A percentile compares a stretch with the other conserved stretches of the same genome.
Evolutionary conservation across 2,888 invertebrate genomes (phyloP).

Genomic region (Toxonevra muliebris): DNA sequence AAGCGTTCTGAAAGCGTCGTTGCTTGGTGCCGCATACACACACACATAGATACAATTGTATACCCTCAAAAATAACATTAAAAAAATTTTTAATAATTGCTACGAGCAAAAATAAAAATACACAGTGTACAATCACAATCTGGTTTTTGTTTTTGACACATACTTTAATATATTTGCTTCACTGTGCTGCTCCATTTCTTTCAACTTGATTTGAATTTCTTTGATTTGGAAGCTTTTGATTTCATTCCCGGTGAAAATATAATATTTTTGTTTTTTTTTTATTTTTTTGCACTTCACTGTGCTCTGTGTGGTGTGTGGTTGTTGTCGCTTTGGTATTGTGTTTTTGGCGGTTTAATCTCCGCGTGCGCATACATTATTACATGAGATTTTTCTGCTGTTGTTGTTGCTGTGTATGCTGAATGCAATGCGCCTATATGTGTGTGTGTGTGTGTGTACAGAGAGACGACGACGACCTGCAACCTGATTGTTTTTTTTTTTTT

Average conservation of each 20-base stretch:
- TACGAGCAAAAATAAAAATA: too few species aligned
- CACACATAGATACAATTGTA: too few species aligned
- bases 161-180: conserved; percentile 17
- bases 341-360: conserved; percentile 35
- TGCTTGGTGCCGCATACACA: too few species aligned
- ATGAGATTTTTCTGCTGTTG: background rate
- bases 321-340: background rate
- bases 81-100: too few species aligned
- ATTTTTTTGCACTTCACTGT: conserved; percentile 26
- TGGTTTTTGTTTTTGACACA: too few species aligned
- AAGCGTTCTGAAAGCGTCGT: too few species aligned
- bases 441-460: background rate
- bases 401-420: background rate
- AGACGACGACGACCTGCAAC: background rate
- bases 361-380: conserved; percentile 34
- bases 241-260: background rate
- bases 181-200: conserved; percentile 20
- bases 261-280: conserved; percentile 23
- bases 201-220: conserved; percentile 15
- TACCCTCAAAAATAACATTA: too few species aligned
- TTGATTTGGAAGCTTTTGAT: background rate
- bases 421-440: conserved; percentile 1
- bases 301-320: conserved; percentile 7
- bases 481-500: too few species aligned
- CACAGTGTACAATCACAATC: too few species aligned